Conservation (phyloP, 1,140 invertebrate genomes). For the Camponotus vicinus region DNA sequence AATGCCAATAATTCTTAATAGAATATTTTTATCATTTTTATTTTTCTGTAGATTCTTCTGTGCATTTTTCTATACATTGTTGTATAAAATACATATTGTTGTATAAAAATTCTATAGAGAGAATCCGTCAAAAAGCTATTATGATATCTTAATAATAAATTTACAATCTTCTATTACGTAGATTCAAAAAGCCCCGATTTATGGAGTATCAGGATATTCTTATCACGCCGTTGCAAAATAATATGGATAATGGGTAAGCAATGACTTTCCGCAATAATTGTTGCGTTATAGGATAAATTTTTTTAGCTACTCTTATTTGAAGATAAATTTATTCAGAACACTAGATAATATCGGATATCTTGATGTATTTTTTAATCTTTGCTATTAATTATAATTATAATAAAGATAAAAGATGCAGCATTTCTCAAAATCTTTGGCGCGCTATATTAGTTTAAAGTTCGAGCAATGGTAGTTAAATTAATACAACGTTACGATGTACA, state of each 20-base stretch:
- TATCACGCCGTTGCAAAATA: constrained; percentile 86
- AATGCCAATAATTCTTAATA: background rate
- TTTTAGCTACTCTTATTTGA: background rate
- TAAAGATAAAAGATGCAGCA: background rate
- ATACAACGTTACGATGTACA: background rate
- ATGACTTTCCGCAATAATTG: background rate
- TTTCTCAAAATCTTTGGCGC: background rate
- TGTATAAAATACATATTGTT: background rate
- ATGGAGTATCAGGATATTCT: constrained; percentile 89
- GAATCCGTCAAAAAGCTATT: background rate
- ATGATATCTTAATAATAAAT: background rate
- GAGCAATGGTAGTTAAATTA: background rate
- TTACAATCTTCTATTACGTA: constrained; percentile 47
- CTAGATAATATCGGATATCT: background rate
- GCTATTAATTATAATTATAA: background rate
- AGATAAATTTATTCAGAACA: background rate
- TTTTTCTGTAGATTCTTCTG: background rate
- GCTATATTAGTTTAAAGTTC: background rate
- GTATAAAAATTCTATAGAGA: background rate
- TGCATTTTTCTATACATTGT: too few species aligned
- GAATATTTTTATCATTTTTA: background rate
- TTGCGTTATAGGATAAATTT: background rate
- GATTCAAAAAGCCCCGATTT: constrained; percentile 83
- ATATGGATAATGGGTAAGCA: constrained; percentile 84
- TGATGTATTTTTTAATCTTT: background rate